Evolutionary conservation across 2,888 invertebrate genomes (phyloP).

Genomic region (Oxycera nigricornis): DNA sequence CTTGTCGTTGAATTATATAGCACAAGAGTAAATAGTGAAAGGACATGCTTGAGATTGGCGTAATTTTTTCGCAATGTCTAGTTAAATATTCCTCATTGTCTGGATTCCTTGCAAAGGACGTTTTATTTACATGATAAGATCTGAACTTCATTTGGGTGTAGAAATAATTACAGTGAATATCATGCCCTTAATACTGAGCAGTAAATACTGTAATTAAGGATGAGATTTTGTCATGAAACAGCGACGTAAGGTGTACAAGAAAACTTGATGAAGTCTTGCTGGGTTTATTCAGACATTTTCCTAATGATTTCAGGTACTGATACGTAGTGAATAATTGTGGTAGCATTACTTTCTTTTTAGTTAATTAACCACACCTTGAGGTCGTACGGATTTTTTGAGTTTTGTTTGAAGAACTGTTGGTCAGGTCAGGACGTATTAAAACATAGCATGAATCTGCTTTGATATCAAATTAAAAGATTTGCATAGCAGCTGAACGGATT

Average conservation of each 20-base stretch:
- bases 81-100: not conserved
- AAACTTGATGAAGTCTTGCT: not conserved
- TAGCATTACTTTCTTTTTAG: not conserved
- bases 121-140: constrained; percentile 1
- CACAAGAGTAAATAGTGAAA: not conserved
- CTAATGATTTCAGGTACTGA: too few relatives aligned
- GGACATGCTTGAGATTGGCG: not conserved
- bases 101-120: not conserved
- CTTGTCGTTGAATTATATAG: not conserved
- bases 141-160: not conserved
- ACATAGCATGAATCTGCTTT: too few relatives aligned
- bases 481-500: too few relatives aligned
- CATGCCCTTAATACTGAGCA: too few relatives aligned
- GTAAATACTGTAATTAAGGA: not conserved
- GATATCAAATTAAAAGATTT: too few relatives aligned
- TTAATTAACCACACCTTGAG: constrained; percentile 19
- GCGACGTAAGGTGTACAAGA: not conserved
- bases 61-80: not conserved
- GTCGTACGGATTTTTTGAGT: too few relatives aligned
- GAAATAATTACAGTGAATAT: not conserved
- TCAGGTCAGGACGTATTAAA: too few relatives aligned
- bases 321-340: too few relatives aligned
- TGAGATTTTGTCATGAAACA: not conserved
- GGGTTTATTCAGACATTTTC: too few relatives aligned
- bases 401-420: too few relatives aligned